A percentile compares a stretch with the other conserved stretches of the same genome.
Evolutionary conservation across 2,113 vertebrate genomes (phyloP).

Genomic region (Morone chrysops): DNA sequence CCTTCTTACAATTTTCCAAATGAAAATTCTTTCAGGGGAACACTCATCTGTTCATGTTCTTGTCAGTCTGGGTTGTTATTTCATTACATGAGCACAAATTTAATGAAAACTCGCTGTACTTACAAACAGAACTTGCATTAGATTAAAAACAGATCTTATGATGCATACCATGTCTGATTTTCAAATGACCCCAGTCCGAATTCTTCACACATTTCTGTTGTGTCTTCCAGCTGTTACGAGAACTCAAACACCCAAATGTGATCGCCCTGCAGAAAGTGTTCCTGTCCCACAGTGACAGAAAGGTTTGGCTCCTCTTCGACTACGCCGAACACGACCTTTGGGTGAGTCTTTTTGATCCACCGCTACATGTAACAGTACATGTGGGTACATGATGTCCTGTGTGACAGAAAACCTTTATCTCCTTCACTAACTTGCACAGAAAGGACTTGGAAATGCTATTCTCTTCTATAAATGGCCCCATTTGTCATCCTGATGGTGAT

Average conservation of each 20-base stretch:
- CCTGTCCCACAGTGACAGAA: conserved; percentile 97
- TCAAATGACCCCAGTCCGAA: too few relatives aligned
- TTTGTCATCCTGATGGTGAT: not conserved
- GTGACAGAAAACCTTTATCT: not conserved
- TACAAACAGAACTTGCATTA: not conserved
- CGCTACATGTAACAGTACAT: not conserved
- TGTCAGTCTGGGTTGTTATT: not conserved
- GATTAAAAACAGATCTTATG: not conserved
- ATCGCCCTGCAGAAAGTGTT: conserved; percentile 99
- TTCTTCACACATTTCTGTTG: not conserved
- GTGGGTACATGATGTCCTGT: not conserved
- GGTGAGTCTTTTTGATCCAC: conserved; percentile 84
- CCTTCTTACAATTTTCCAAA: not conserved
- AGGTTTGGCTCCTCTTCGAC: conserved; percentile 99
- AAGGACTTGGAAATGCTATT: not conserved
- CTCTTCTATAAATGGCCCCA: not conserved
- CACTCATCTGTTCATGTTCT: not conserved
- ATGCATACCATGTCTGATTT: not conserved
- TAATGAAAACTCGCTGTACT: not conserved
- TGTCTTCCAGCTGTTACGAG: conserved; percentile 94
- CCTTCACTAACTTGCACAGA: not conserved
- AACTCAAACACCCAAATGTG: conserved; percentile 98
- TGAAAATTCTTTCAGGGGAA: not conserved
- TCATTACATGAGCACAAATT: not conserved
- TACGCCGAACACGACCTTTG: conserved; percentile 98